Percentiles rank a stretch among this genome's conserved stretches.
phyloP scores from a whole-genome alignment of 64 coral and sea anemone species.

The Stichodactyla mertensii region DNA sequence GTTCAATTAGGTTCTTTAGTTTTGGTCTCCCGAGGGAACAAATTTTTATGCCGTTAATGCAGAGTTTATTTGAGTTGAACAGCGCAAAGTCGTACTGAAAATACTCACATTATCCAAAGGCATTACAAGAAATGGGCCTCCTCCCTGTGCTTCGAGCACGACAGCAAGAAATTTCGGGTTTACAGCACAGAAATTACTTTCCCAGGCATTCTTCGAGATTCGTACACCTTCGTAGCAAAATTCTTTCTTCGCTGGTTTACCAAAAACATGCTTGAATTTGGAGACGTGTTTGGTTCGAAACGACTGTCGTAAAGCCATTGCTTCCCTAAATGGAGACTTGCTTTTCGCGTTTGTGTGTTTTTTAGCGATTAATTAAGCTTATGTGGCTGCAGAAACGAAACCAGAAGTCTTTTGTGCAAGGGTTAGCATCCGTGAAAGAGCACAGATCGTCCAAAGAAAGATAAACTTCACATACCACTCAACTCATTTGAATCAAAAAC shows the following conservation, averaged over 20 bases:
- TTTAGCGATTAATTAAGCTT: background rate
- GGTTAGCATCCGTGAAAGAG: background rate
- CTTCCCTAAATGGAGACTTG: background rate
- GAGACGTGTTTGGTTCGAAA: slow-evolving; percentile 72
- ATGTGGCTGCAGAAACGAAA: background rate
- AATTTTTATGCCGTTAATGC: background rate
- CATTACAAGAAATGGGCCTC: slow-evolving; percentile 81
- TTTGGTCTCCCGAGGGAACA: slow-evolving; percentile 4
- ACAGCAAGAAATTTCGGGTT: slow-evolving; percentile 99
- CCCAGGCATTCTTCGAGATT: slow-evolving; percentile 77
- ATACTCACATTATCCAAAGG: slow-evolving; percentile 72
- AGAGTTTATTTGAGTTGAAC: background rate
- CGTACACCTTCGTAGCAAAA: slow-evolving; percentile 88
- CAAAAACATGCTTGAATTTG: slow-evolving; percentile 95
- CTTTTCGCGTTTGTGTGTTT: background rate
- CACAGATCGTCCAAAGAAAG: background rate
- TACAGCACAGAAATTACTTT: slow-evolving; percentile 93
- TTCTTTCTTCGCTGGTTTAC: slow-evolving; percentile 81
- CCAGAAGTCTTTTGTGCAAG: slow-evolving; percentile 14
- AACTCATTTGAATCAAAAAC: slow-evolving; percentile 19
- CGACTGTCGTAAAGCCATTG: slow-evolving; percentile 71
- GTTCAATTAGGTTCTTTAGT: background rate
- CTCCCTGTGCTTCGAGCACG: slow-evolving; percentile 77
- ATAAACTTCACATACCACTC: slow-evolving; percentile 16
- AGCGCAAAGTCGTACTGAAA: background rate